Percentiles rank a stretch among this genome's conserved stretches.
phyloP scores from a whole-genome alignment of 2,113 vertebrate genomes.

The Carollia perspicillata region DNA sequence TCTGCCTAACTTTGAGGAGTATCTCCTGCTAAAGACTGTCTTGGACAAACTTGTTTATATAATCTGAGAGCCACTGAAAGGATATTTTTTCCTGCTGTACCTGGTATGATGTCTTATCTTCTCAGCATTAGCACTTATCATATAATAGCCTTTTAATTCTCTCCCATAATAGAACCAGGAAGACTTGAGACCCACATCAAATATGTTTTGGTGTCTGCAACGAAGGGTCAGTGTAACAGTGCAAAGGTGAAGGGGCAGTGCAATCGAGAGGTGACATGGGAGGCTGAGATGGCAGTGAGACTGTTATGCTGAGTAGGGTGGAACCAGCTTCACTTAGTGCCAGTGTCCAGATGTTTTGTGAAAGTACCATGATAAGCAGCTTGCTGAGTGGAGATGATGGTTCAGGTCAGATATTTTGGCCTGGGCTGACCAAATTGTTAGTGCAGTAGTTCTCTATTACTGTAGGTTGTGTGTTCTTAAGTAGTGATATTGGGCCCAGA shows the following conservation, averaged over 20 bases:
- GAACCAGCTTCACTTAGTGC: not conserved
- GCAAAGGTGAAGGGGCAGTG: not conserved
- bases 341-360: not conserved
- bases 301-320: not conserved
- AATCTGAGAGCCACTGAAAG: not conserved
- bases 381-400: not conserved
- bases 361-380: not conserved
- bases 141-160: not conserved
- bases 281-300: not conserved
- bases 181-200: not conserved
- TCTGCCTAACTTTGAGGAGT: not conserved
- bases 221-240: not conserved
- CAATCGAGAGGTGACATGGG: not conserved
- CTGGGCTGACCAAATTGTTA: not conserved
- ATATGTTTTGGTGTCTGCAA: not conserved
- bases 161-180: not conserved
- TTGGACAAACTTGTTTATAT: not conserved
- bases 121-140: not conserved
- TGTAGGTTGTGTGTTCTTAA: not conserved
- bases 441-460: not conserved
- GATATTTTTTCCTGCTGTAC: not conserved
- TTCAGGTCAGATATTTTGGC: not conserved
- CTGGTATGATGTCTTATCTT: not conserved
- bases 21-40: not conserved
- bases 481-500: not conserved